Conservation (phyloP, 2,888 invertebrate species). For the Luperina nickerlii region DNA sequence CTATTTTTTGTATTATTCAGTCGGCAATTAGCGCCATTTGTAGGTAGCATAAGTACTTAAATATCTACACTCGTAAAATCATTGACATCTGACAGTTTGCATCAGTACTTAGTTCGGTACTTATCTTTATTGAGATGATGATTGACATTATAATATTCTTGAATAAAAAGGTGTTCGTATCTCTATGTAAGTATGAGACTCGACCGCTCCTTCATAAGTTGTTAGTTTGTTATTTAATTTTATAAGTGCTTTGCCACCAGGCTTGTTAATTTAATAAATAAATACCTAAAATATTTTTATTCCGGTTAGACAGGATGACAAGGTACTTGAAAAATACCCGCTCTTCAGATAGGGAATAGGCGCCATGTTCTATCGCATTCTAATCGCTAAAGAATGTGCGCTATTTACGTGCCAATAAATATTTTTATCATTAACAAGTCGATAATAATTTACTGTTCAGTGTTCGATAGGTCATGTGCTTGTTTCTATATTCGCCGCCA, state of each 20-base stretch:
- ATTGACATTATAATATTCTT: slow-evolving; percentile 30
- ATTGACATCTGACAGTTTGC: slow-evolving; percentile 19
- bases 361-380: slow-evolving; percentile 42
- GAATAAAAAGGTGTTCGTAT: slow-evolving; percentile 1
- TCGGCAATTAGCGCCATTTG: neutral
- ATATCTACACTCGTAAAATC: slow-evolving; percentile 3
- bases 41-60: neutral
- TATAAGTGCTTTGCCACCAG: slow-evolving; percentile 13
- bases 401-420: slow-evolving; percentile 19
- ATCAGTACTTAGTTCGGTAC: slow-evolving; percentile 12
- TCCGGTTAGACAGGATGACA: slow-evolving; percentile 16
- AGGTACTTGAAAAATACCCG: slow-evolving; percentile 13
- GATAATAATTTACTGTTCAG: neutral
- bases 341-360: neutral
- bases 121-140: slow-evolving; percentile 22
- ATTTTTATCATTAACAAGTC: slow-evolving; percentile 20
- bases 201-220: neutral
- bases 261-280: slow-evolving; percentile 16
- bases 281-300: slow-evolving; percentile 2
- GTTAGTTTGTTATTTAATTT: slow-evolving; percentile 13
- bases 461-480: slow-evolving; percentile 18
- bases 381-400: slow-evolving; percentile 31
- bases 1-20: neutral
- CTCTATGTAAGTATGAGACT: neutral
- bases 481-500: slow-evolving; percentile 13